Conservation (phyloP, 2,797 vertebrate genomes). For the Oreortyx pictus region DNA sequence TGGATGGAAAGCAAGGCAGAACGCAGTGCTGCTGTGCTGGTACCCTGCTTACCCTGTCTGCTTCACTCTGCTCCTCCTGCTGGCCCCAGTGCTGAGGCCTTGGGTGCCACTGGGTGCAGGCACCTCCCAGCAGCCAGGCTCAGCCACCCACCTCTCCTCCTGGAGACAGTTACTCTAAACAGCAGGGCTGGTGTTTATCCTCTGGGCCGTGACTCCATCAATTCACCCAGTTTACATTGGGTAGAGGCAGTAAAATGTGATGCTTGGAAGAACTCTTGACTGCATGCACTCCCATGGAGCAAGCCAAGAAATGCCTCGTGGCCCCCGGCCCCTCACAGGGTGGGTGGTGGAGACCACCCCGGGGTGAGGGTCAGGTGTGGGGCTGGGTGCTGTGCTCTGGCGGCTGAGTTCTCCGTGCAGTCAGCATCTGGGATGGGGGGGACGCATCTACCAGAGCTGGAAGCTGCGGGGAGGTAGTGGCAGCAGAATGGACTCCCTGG, state of each 20-base stretch:
- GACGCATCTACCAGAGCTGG: neutral
- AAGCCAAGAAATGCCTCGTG: neutral
- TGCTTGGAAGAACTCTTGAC: neutral
- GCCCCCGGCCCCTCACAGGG: rapidly evolving
- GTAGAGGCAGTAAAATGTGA: neutral
- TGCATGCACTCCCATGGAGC: rapidly evolving
- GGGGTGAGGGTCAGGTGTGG: neutral
- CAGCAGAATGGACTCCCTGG: rapidly evolving
- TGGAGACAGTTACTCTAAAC: slow-evolving; percentile 6
- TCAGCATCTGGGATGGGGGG: neutral
- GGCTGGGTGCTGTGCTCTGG: neutral
- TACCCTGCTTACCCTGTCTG: neutral
- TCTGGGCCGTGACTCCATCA: neutral
- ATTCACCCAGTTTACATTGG: neutral
- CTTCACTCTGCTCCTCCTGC: neutral
- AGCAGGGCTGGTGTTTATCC: slow-evolving; percentile 18
- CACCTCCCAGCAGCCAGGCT: rapidly evolving
- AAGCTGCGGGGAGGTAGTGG: neutral
- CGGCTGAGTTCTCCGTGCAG: neutral
- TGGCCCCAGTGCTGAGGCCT: no score
- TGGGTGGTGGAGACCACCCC: neutral
- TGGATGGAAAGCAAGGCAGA: neutral
- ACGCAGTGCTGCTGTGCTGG: neutral
- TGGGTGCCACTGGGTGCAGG: neutral
- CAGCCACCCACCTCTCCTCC: neutral